Evolutionary conservation across 2,888 invertebrate species (phyloP), one percentile per base, ranked within the genome.

Genomic region (Chaetogeoica ovagalla): DNA sequence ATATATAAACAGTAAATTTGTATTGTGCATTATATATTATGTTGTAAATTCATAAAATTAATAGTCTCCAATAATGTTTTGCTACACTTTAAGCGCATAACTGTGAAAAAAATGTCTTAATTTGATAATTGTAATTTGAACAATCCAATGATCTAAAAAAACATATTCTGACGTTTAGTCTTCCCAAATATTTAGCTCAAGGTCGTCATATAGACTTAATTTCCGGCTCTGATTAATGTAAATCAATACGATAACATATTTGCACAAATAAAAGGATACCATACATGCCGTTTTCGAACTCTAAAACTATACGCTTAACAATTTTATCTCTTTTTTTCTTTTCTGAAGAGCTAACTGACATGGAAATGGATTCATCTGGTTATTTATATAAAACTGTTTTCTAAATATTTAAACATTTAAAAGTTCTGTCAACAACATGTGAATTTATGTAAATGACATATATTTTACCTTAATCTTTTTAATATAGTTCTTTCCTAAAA

Each of bases 211-310:
- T 3, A n/a, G 59, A n/a, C n/a, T 8, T 39, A 30, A 59, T 9
- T 71, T 57, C 57, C 57, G n/a, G 19, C 11, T 52, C 11, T 52
- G 15, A 55, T 57, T 23, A 57, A 65, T n/a, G 17, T 52, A 62
- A n/a, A n/a, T n/a, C 15, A 37, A 30, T 17, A 37, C 59, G n/a
- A 74, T 23, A 66, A n/a, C 17, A n/a, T 9, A 8, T n/a, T n/a
- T n/a, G n/a, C n/a, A 48, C 2, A 21, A 52, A 63, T 5, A 52
- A 84, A 86, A 87, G 87, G 88, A 88, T 89, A 92, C 92, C 97
- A 88, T 96, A 95, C 97, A 98, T 98, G 85, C 98, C 98, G 88
- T 99, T 93, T 86, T 91, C 90, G 85, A 99, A 98, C 88, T 99
- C 99, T 76, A 96, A 86, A 21, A 99, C 99, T 59, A 96, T 98